Base-by-base conservation (phyloP, 2,888 invertebrate genomes). In the Scaptomyza flava region DNA sequence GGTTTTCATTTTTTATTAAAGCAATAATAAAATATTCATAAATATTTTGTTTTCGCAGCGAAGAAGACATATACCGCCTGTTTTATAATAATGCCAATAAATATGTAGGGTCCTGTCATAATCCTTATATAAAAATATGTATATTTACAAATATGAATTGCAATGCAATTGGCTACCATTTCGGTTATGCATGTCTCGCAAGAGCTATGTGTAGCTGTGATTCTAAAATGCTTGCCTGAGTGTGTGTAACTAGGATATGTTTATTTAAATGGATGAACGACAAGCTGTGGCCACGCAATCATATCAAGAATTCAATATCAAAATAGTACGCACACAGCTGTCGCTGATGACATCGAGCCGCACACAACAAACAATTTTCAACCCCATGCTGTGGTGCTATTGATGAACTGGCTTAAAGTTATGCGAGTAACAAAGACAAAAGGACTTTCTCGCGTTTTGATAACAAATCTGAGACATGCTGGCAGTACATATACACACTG, bases 21-120 rank as follows among this genome's bases (percentile, higher is more conserved):
- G 74, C 68, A 75, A 75, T 81, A 81, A 87, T 89, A 87, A 90
- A 89, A 89, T 88, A 89, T 89, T 87, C 89, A 89, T 89, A 88
- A 86, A 84, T 82, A 81, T 79, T 81, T 72, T 69, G 69, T 81
- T 75, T 68, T 77, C 68, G 84, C 84, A 79, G 71, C 62, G 48
- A 63, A 56, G 71, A 69, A 69, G 69, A 57, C 66, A 67, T 64
- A 54, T 59, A 62, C 59, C 51, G 68, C 67, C 76, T 79, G 69
- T 79, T 71, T 68, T 59, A 68, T 71, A 84, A 72, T 67, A 81
- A 73, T 51, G 69, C 50, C 60, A 46, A 75, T 70, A 72, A 68
- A 80, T 70, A 50, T 54, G 53, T 63, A 38, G 36, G 11, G 31
- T 20, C 20, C 56, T 43, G 20, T 8, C 23, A 38, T 46, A 46